Percentiles rank a stretch among this genome's conserved stretches.
These are phyloP conservation scores for Osmerus mordax DNA, from an alignment of 2,113 vertebrate species.

Conservation along the genomic window DNA sequence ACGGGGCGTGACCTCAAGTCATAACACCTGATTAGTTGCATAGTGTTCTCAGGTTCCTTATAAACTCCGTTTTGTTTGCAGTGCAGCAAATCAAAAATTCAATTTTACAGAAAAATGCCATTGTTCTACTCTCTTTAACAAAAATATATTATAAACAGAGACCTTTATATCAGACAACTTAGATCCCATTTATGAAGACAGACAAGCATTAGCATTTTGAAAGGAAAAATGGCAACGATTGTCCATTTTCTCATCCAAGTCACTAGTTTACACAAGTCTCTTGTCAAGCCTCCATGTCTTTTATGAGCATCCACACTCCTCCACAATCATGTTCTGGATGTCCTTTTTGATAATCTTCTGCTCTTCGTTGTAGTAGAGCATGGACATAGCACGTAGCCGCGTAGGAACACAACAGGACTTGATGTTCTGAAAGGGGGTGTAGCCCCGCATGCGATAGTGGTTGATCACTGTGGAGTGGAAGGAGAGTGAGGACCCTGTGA, in stretches of 20 bases:
- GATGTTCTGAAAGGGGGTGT: constrained; percentile 87
- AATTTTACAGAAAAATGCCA: constrained; percentile 51
- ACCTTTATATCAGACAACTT: constrained; percentile 40
- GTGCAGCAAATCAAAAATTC: constrained; percentile 54
- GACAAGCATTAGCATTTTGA: neutral
- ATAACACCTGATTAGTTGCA: constrained; percentile 85
- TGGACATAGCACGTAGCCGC: constrained; percentile 92
- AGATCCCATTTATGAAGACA: constrained; percentile 26
- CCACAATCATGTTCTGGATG: constrained; percentile 97
- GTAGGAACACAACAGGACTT: constrained; percentile 95
- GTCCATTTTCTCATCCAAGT: constrained; percentile 22
- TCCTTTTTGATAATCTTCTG: constrained; percentile 99
- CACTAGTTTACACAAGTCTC: constrained; percentile 2
- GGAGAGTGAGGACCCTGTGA: constrained; percentile 83
- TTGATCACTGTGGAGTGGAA: constrained; percentile 96
- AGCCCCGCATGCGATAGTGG: constrained; percentile 92
- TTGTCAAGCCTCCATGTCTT: neutral
- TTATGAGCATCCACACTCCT: constrained; percentile 95
- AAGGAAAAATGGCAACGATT: constrained; percentile 18
- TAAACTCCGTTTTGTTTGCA: constrained; percentile 75
- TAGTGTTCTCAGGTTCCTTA: constrained; percentile 84
- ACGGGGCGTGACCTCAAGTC: constrained; percentile 70
- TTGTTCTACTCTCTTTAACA: constrained; percentile 57
- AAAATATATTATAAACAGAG: constrained; percentile 52
- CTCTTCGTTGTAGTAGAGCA: constrained; percentile 95